phyloP scores from a whole-genome alignment of 1,140 invertebrate genomes.

The Pseudomyrmex cubaensis region DNA sequence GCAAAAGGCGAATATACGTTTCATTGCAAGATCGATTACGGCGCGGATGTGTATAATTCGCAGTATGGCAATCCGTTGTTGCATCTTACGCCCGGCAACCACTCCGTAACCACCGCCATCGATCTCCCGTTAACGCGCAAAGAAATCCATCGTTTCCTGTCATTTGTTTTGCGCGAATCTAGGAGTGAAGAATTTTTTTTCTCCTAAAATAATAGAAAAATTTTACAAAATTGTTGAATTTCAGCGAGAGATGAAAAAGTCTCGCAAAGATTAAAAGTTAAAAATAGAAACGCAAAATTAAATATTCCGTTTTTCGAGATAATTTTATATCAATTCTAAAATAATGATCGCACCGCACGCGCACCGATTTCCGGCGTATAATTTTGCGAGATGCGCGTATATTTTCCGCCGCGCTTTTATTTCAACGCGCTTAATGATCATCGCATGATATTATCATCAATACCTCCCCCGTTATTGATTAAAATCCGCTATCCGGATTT shows the following conservation, averaged over 20 bases:
- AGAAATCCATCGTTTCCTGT: background rate
- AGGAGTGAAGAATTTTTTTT: background rate
- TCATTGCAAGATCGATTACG: conserved; percentile 41
- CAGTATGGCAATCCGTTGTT: conserved; percentile 9
- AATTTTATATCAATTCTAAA: conserved; percentile 14
- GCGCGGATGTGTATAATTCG: conserved; percentile 11
- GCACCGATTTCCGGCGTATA: no score
- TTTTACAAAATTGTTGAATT: background rate
- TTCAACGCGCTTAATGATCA: background rate
- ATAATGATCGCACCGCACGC: background rate
- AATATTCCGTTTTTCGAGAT: background rate
- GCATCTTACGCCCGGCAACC: background rate
- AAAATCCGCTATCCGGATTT: conserved; percentile 22
- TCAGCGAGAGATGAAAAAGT: background rate
- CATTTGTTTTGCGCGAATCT: background rate
- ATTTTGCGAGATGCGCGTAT: background rate
- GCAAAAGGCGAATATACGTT: conserved; percentile 35
- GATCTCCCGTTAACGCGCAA: no score
- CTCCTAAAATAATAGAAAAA: background rate
- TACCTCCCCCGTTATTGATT: conserved; percentile 1
- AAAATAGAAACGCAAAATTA: background rate
- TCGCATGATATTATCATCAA: background rate
- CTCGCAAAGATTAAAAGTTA: background rate
- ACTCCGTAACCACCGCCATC: no score
- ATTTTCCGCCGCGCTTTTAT: background rate